Base-by-base conservation (phyloP, 2,113 vertebrate genomes). In the Speoplatyrhinus poulsoni region DNA sequence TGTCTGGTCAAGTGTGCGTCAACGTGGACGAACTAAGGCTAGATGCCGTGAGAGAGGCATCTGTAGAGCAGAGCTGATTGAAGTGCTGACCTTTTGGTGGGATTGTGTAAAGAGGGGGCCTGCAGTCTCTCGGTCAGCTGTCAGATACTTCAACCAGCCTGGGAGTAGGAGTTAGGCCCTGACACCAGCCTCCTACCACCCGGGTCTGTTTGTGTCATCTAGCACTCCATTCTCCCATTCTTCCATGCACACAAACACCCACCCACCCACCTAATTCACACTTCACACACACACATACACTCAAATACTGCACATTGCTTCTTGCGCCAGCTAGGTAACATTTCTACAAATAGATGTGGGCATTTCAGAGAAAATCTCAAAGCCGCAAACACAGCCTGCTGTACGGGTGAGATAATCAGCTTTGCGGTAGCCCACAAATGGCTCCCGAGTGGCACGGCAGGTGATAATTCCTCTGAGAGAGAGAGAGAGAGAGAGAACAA, bases 51-150 rank as follows among this genome's bases (percentile, higher is more conserved):
- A 58, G 70, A 78, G 75, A 73, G 65, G 66, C 70, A 72, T 63
- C 76, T 82, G 79, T 79, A 77, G 78, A 84, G 73, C 1, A n/a
- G 72, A 73, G 83, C 80, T 83, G 89, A 85, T 80, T 87, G 82
- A 89, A 88, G 87, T 83, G 83, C 73, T 89, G 86, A 88, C 85
- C 88, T 89, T 90, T 91, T 79, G 80, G 85, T 85, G 83, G 72
- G 78, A 69, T 81, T 86, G 81, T 89, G 85, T 79, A 82, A 82
- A 87, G 82, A 73, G 81, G 80, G 62, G 79, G 86, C 74, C 87
- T 87, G 87, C 85, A 89, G 87, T 88, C 85, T 92, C 90, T 90
- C 90, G 86, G 85, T 84, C 90, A 90, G 88, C 91, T 92, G 92
- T 84, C 86, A 92, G 88, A 90, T 92, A 87, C 89, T 87, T 86